Percentiles rank a stretch among this genome's conserved stretches.
These are phyloP conservation scores for Gonatopus flavifemur DNA, from an alignment of 1,140 invertebrate genomes.

Conservation along the genomic window DNA sequence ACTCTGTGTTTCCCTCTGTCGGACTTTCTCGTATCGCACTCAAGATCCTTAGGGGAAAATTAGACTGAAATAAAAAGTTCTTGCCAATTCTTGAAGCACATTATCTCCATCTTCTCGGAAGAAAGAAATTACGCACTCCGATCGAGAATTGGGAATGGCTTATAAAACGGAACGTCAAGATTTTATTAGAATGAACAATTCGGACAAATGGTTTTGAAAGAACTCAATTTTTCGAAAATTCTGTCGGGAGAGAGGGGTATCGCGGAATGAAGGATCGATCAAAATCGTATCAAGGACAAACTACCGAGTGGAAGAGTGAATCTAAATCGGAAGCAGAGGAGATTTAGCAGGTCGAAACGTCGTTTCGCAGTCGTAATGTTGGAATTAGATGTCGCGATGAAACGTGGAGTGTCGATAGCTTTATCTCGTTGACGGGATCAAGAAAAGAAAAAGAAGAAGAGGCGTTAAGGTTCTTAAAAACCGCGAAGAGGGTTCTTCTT, in stretches of 20 bases:
- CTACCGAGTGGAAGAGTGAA: no score
- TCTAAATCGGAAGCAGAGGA: no score
- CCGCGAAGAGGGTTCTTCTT: slow-evolving; percentile 42
- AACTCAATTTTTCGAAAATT: neutral
- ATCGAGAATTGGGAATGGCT: slow-evolving; percentile 16
- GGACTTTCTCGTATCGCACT: slow-evolving; percentile 7
- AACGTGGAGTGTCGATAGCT: slow-evolving; percentile 39
- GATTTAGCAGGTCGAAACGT: no score
- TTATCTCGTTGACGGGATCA: slow-evolving; percentile 32
- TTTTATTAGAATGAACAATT: no score
- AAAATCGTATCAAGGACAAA: no score
- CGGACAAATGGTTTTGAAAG: neutral
- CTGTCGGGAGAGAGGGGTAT: neutral
- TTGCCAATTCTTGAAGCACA: slow-evolving; percentile 41
- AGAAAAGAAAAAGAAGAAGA: slow-evolving; percentile 9
- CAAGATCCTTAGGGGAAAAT: slow-evolving; percentile 36
- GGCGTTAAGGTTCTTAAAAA: slow-evolving; percentile 56
- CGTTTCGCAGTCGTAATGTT: no score
- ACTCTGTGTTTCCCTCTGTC: slow-evolving; percentile 9
- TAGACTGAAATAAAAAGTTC: slow-evolving; percentile 46
- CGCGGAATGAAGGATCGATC: no score
- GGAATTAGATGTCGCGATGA: slow-evolving; percentile 34
- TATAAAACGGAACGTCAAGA: no score
- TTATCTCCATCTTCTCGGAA: slow-evolving; percentile 23
- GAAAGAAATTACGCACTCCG: slow-evolving; percentile 15